Evolutionary conservation across 2,888 invertebrate species (phyloP), one percentile per base, ranked within the genome.

Genomic region (Mechanitis mazaeus): DNA sequence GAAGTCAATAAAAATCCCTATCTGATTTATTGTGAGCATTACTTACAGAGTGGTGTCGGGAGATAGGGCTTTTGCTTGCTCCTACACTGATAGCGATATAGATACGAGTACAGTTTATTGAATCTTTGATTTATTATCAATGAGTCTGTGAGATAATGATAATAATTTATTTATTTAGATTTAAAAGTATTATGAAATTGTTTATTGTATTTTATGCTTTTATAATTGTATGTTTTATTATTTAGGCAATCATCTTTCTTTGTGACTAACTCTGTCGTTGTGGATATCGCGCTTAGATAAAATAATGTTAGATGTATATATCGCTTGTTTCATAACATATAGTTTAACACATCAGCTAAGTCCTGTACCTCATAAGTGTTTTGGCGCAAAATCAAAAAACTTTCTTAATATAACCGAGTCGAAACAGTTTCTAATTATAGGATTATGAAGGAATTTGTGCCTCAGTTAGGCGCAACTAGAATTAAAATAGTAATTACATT

Each of bases 11-110:
- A 78, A 80, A 75, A 76, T 59, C 58, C 74, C 74, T 79, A 78
- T 76, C 75, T 75, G 81, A 84, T 83, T 81, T 83, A 82, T 83
- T 77, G 71, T 75, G 67, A 73, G 72, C 71, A 72, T 72, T 71
- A 73, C 69, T 66, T 68, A 69, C 68, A 56, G 68, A 64, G 69
- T 70, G 68, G 63, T 61, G 65, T 54, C 67, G 59, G 56, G 65
- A 70, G 74, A 68, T 71, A 68, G 57, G 61, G 53, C 63, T 57
- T 62, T 62, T 64, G 63, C 56, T 60, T 68, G 61, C 61, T 56
- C 60, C 59, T 45, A 55, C 63, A 66, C 61, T 64, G 68, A 64
- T 68, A 66, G 64, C 60, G 63, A 63, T 33, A 58, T 54, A 59
- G 59, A 59, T 60, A 50, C 50, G 50, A 31, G 28, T 6, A 11